Evolutionary conservation across 2,888 invertebrate genomes (phyloP).

Genomic region (Drosophila multiciliata): DNA sequence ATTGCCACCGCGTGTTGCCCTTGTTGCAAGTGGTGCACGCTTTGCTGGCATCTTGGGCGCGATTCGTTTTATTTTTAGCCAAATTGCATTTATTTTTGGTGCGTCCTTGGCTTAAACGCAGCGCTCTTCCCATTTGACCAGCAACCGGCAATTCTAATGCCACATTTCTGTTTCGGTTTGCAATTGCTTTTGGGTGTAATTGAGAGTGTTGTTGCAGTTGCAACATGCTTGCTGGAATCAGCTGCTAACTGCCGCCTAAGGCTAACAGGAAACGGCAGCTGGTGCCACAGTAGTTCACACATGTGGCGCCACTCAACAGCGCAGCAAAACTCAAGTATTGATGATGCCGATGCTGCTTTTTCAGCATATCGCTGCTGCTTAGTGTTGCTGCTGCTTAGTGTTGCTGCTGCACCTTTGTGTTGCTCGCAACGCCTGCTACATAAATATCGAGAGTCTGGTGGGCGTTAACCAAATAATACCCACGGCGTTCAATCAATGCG

Average conservation of each 20-base stretch:
- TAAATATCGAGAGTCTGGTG: slow-evolving; percentile 30
- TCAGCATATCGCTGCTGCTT: slow-evolving; percentile 3
- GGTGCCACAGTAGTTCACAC: slow-evolving; percentile 31
- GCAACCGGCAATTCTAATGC: slow-evolving; percentile 37
- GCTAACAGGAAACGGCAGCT: slow-evolving; percentile 49
- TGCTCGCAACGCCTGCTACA: slow-evolving; percentile 17
- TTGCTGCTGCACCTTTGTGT: neutral
- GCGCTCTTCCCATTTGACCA: slow-evolving; percentile 55
- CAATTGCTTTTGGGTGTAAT: slow-evolving; percentile 33
- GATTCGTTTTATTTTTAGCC: slow-evolving; percentile 68
- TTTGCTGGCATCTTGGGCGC: slow-evolving; percentile 26
- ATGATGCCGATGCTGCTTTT: slow-evolving; percentile 9
- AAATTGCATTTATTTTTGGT: slow-evolving; percentile 68
- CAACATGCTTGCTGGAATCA: slow-evolving; percentile 39
- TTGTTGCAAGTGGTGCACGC: slow-evolving; percentile 23
- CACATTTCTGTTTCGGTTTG: slow-evolving; percentile 20
- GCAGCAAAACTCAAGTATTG: neutral
- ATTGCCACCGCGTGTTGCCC: slow-evolving; percentile 57
- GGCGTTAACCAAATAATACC: slow-evolving; percentile 37
- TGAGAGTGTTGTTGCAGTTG: slow-evolving; percentile 12
- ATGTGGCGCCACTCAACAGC: slow-evolving; percentile 38
- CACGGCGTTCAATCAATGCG: slow-evolving; percentile 42
- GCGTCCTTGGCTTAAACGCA: slow-evolving; percentile 55
- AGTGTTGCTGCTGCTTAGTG: slow-evolving; percentile 4
- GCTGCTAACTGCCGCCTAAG: slow-evolving; percentile 55